A percentile compares a stretch with the other conserved stretches of the same genome.
These are phyloP conservation scores for Phataginus tricuspis DNA, from an alignment of 2,797 vertebrate genomes.

Conservation along the genomic window DNA sequence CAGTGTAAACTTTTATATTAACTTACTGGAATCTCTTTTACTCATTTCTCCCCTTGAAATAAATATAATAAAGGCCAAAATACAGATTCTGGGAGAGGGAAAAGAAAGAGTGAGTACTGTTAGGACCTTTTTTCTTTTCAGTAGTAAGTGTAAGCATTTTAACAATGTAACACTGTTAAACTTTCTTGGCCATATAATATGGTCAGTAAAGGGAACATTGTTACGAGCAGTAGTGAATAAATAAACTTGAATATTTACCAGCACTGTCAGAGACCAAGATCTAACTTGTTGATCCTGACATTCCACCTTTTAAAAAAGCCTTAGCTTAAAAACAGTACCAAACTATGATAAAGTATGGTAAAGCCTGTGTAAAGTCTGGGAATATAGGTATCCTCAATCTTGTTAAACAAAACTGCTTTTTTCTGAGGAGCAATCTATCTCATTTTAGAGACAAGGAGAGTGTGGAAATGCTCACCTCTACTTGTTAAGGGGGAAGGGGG, in stretches of 20 bases:
- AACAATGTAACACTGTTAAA: conserved; percentile 31
- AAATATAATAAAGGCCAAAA: conserved; percentile 28
- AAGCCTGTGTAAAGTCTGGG: neutral
- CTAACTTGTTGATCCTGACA: neutral
- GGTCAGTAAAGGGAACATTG: neutral
- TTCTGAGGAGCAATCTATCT: neutral
- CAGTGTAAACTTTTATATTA: conserved; percentile 33
- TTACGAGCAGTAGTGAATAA: neutral
- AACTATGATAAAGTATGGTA: neutral
- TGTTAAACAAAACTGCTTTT: conserved; percentile 15
- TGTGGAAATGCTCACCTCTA: neutral
- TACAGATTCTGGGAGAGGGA: conserved; percentile 13
- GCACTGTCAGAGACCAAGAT: neutral
- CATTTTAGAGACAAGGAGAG: conserved; percentile 11
- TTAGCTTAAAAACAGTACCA: neutral
- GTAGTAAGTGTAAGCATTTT: neutral
- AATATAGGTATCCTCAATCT: neutral
- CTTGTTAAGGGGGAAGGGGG: neutral
- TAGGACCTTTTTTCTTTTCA: neutral
- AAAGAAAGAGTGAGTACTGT: neutral
- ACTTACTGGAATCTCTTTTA: neutral
- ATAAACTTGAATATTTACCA: neutral
- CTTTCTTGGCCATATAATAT: conserved; percentile 19
- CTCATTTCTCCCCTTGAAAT: neutral
- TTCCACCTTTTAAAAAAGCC: conserved; percentile 16